A percentile compares a stretch with the other conserved stretches of the same genome.
Evolutionary conservation across 2,797 vertebrate species (phyloP).

Genomic region (Arctocebus calabarensis): DNA sequence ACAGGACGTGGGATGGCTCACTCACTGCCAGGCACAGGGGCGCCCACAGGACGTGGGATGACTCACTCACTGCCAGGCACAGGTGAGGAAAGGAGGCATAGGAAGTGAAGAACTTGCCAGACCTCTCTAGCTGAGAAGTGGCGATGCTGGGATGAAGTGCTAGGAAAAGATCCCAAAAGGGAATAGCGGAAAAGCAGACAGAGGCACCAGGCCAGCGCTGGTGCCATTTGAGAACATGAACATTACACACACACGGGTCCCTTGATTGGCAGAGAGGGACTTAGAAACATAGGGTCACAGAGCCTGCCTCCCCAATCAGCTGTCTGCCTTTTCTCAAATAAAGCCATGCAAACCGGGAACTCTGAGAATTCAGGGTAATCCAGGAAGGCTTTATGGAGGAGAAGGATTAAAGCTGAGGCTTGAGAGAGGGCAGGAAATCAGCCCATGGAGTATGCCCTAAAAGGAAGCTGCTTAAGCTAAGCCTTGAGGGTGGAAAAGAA

Average conservation of each 20-base stretch:
- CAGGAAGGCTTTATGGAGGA: neutral
- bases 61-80: neutral
- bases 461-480: neutral
- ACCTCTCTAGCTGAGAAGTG: neutral
- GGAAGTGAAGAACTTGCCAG: neutral
- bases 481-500: neutral
- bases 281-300: neutral
- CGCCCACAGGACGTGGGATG: no score
- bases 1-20: no score
- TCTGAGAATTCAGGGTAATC: neutral
- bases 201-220: neutral
- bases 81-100: neutral
- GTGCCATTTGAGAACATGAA: neutral
- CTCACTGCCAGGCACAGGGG: no score
- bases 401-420: neutral
- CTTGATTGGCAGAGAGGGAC: neutral
- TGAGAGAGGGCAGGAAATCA: no score
- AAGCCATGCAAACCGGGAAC: neutral
- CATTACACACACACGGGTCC: neutral
- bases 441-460: neutral
- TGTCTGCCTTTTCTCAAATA: neutral
- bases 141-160: no score
- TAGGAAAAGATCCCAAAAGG: neutral
- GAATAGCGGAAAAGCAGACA: neutral
- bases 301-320: neutral